A percentile compares a stretch with the other conserved stretches of the same genome.
Conservation (phyloP, 1,140 invertebrate species). For the Tribolium castaneum region DNA sequence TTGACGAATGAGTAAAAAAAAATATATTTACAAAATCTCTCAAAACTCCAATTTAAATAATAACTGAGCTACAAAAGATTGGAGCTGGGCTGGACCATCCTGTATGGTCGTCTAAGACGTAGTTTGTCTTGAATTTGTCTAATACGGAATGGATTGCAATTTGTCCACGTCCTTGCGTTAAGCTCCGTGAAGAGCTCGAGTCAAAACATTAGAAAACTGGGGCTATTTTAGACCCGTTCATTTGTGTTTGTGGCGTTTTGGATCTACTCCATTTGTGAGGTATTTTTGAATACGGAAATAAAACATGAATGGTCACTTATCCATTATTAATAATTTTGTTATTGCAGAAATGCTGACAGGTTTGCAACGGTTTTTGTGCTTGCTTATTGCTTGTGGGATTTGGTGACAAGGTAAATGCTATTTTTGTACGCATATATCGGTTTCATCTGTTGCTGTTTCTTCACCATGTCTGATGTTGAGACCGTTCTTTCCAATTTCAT, state of each 20-base stretch:
- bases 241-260: slow-evolving; percentile 28
- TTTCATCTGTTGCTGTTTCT: slow-evolving; percentile 18
- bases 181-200: slow-evolving; percentile 17
- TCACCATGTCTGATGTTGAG: not conserved
- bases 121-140: slow-evolving; percentile 4
- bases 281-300: slow-evolving; percentile 37
- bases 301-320: slow-evolving; percentile 9
- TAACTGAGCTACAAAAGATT: no score
- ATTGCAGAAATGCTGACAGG: slow-evolving; percentile 51
- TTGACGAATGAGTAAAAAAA: no score
- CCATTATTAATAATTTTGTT: slow-evolving; percentile 31
- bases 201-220: slow-evolving; percentile 26
- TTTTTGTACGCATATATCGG: not conserved
- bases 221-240: slow-evolving; percentile 24
- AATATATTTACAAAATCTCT: no score
- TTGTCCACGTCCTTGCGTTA: slow-evolving; percentile 39
- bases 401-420: slow-evolving; percentile 38
- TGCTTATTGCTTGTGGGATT: slow-evolving; percentile 50
- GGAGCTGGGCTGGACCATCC: no score
- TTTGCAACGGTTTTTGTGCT: slow-evolving; percentile 45
- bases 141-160: slow-evolving; percentile 18
- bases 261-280: slow-evolving; percentile 18
- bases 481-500: not conserved
- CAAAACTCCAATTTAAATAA: no score
- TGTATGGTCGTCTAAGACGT: no score